These are phyloP conservation scores for Strigamia maritima DNA, from an alignment of 2,888 invertebrate genomes.

Conservation along the genomic window DNA sequence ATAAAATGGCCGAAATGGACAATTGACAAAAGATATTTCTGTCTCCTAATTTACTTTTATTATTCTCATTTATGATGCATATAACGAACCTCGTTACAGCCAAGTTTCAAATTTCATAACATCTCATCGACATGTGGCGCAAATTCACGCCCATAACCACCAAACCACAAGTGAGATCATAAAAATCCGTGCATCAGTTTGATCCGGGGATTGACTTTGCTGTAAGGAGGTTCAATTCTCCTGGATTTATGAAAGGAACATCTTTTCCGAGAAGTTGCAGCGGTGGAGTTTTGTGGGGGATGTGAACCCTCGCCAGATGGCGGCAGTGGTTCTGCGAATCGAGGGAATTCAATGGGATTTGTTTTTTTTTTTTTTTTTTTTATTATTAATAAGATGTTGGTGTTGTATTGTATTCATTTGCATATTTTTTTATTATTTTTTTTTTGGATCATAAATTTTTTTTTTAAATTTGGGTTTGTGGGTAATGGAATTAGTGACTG, in stretches of 20 bases:
- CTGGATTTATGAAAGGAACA: conserved; percentile 8
- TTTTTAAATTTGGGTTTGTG: too few species aligned
- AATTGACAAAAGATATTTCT: too few species aligned
- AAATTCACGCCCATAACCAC: background rate
- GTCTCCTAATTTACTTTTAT: conserved; percentile 15
- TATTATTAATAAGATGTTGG: background rate
- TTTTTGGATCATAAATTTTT: too few species aligned
- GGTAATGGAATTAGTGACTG: too few species aligned
- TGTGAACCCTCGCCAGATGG: background rate
- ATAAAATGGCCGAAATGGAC: background rate
- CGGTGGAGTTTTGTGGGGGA: background rate
- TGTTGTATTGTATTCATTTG: too few species aligned
- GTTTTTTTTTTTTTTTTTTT: background rate
- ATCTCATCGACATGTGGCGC: background rate
- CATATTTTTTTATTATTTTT: too few species aligned
- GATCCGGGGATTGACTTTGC: background rate
- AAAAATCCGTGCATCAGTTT: background rate
- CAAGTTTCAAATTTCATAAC: background rate
- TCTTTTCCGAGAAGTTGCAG: conserved; percentile 3
- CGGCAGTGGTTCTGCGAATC: background rate
- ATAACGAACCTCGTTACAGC: background rate
- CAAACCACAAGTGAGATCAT: conserved; percentile 2
- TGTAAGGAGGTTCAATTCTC: background rate
- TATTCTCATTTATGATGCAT: conserved; percentile 9
- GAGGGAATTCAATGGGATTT: background rate